Evolutionary conservation across 2,113 vertebrate genomes (phyloP), one percentile per base, ranked within the genome.

Genomic region (Pogona vitticeps): DNA sequence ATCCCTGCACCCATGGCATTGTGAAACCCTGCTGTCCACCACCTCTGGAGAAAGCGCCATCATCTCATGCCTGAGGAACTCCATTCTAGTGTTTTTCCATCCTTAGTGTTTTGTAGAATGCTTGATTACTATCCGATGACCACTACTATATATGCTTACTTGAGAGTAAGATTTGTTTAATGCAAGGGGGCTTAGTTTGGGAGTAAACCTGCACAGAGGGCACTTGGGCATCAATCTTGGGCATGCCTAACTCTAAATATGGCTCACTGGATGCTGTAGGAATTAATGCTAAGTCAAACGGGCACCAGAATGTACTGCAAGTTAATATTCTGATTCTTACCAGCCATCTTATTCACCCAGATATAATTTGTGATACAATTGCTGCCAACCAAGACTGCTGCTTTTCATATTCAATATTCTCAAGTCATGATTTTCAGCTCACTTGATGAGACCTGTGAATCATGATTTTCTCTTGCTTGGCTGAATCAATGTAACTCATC

Each of bases 401-500:
- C 38, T 89, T 91, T 82, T 83, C 33, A 83, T 82, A 6, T 40
- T 89, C 78, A 72, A 89, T 77, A 88, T 46, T 86, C 84, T 86
- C 67, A 86, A 83, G 85, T 90, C 83, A 93, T 91, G 90, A 92
- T 71, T 83, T n/a, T 68, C 59, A 90, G 42, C 72, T 88, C 90
- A 88, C 91, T 90, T 87, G 72, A 88, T 77, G 82, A 21, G 33
- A 33, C 26, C 15, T 61, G 82, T 80, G 84, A 90, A 56, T 31
- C 76, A 86, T 90, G 91, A 0, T 0, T 79, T 59, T 68, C 85
- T 90, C 80, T 87, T 82, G 14, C 59, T 81, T 82, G 76, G 75
- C 78, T 91, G 83, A 70, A 83, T 23, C 86, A 84, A 38, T 40
- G 40, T 23, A 93, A 56, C 36, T 83, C 80, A 89, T 87, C 56